Evolutionary conservation across 2,888 invertebrate genomes (phyloP), one percentile per base, ranked within the genome.

Genomic region (Nomada ferruginata): DNA sequence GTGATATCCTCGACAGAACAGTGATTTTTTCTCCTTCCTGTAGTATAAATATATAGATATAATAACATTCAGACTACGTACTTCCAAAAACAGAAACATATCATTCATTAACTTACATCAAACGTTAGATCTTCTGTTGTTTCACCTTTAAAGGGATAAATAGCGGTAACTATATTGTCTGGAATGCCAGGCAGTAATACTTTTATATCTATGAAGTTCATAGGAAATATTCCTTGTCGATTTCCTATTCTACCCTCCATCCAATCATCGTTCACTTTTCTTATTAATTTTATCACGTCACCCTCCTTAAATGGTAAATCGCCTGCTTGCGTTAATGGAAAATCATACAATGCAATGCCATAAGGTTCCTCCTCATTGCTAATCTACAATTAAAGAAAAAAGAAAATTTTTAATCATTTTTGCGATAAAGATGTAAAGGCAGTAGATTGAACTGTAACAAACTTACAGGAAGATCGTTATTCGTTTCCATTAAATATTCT

Each of bases 291-390:
- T 79, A 98, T 96, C 85, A 95, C 95, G 87, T 98, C 96, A 87
- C 96, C 95, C 92, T 97, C 97, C 94, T 96, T 96, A 92, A 98
- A 96, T 85, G 95, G 95, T 82, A 98, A 95, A 95, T 98, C 98
- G 87, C 96, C 97, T 20, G 95, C 94, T 90, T 97, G 97, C 18
- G 95, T 94, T 18, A 97, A 96, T 82, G 95, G 95, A 91, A 97
- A 98, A 94, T 97, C 97, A 92, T 96, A 97, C 57, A 97, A 94
- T 18, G 97, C 97, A 80, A 97, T 95, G 23, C 97, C 98, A 92
- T 96, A 96, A 0, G 97, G 96, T 86, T 95, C 94, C 26, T 95
- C 66, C 1, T 44, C 77, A 65, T 82, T 86, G 76, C 7, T 36
- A 36, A 72, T 73, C 92, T 92, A 77, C 80, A 82, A 66, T 57